These are phyloP conservation scores for Choreutis nemorana DNA, from an alignment of 2,888 invertebrate genomes.

Conservation along the genomic window DNA sequence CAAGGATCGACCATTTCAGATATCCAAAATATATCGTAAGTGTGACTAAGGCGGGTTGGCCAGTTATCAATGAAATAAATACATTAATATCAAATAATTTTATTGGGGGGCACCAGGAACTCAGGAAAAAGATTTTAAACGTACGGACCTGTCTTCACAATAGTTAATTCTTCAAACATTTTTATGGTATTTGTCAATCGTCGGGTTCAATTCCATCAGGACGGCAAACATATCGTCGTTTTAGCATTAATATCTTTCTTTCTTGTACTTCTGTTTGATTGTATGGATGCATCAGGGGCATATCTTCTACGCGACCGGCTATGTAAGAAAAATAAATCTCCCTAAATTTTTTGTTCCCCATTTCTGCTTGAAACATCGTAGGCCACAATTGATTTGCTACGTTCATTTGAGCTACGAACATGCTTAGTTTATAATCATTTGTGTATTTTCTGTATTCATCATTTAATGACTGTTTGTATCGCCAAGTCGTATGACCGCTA, in stretches of 20 bases:
- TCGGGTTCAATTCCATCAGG: slow-evolving; percentile 24
- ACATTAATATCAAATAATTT: too few species aligned
- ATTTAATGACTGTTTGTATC: slow-evolving; percentile 29
- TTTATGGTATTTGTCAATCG: slow-evolving; percentile 7
- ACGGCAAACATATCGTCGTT: slow-evolving; percentile 29
- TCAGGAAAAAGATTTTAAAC: too few species aligned
- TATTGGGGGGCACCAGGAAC: too few species aligned
- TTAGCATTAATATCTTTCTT: slow-evolving; percentile 19
- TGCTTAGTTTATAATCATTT: slow-evolving; percentile 23
- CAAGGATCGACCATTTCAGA: too few species aligned
- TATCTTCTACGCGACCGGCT: slow-evolving; percentile 25
- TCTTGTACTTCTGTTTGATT: slow-evolving; percentile 21
- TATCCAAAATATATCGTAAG: too few species aligned
- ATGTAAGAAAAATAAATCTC: slow-evolving; percentile 51
- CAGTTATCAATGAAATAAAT: too few species aligned
- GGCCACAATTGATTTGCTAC: slow-evolving; percentile 43
- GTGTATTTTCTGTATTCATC: slow-evolving; percentile 29
- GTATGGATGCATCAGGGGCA: slow-evolving; percentile 41
- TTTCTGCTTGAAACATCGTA: slow-evolving; percentile 41
- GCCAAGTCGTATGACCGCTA: slow-evolving; percentile 29
- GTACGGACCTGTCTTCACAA: too few species aligned
- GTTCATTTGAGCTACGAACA: slow-evolving; percentile 32
- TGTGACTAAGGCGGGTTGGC: too few species aligned
- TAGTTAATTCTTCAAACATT: too few species aligned
- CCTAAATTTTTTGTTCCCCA: slow-evolving; percentile 48